Base-by-base conservation (phyloP, 2,113 vertebrate species). In the Poeciliopsis prolifica region DNA sequence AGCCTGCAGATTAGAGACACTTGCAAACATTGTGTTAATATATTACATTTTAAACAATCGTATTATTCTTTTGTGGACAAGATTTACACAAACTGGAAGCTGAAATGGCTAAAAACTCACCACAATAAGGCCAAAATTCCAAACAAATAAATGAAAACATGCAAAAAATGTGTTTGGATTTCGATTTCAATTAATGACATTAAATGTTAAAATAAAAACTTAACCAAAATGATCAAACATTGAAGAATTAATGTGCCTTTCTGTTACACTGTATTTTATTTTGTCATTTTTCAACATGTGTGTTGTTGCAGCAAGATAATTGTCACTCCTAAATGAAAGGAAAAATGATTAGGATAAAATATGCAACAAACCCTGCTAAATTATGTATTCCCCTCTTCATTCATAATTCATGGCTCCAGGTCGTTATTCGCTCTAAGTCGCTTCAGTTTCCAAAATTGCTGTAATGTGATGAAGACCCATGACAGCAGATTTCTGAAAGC, bases 331-430 rank as follows among this genome's bases (percentile, higher is more conserved):
- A 86, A 92, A 91, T 84, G 79, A 89, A 85, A 84, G 80, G 82
- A 74, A 89, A 37, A 89, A 90, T 88, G 72, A 91, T 92, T 88
- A 89, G 70, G 89, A 91, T 92, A 88, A 94, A 90, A 92, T 92
- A 91, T 93, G 81, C 87, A 91, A 81, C 71, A 87, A 90, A 87
- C 88, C 80, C 63, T 0, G 0, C 69, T 91, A 89, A 91, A 92
- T 91, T 84, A 93, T 93, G 83, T 84, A 93, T 91, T 83, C 71
- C 65, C 68, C 66, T 81, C 60, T 69, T 89, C 80, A 91, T 93
- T 92, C 79, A 91, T 91, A 86, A 92, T 92, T 90, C 81, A 94
- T 89, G 8, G 72, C 80, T 82, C 51, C 70, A 77, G 84, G 86
- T 87, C 75, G 30, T 86, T 79, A 78, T 84, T 76, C 65, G 71